Evolutionary conservation across 2,888 invertebrate genomes (phyloP), one percentile per base, ranked within the genome.

Genomic region (Serrognathus titanus): DNA sequence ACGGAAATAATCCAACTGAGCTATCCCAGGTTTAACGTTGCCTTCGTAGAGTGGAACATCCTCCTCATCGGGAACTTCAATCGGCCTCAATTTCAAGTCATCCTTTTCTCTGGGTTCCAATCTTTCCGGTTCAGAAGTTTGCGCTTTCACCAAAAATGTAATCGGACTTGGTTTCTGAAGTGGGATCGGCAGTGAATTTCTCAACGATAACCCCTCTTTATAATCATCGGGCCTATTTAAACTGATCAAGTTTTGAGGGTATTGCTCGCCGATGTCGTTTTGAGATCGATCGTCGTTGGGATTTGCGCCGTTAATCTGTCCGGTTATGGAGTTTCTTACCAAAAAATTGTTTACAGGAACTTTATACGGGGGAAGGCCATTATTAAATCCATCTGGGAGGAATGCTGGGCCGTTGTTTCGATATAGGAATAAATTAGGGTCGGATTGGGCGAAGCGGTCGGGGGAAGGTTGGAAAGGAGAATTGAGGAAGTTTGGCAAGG

Each of bases 261-360:
- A 36, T 48, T 31, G 24, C 9, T 10, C 48, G 16, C 13, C 20
- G 43, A 35, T 16, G 35, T 48, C 31, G 16, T 48, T 48, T 12
- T 50, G 50, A 1, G 39, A 11, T 3, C 3, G 36, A 9, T 59
- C 56, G 8, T 52, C 37, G 11, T 57, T 41, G 4, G 58, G 55
- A 37, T 61, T 62, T 50, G 63, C 61, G 31, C 64, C 59, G 10
- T 60, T 41, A 47, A 65, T 61, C 59, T 66, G 57, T 7, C 66
- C 63, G 6, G 64, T 62, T 4, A 65, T 46, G 4, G 62, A 47
- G 47, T 65, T 69, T 53, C 67, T 68, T 38, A 67, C 51, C 31
- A 70, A 59, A 7, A 67, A 58, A 31, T 64, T 60, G 51, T 67
- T 63, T 10, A 64, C 47, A 10, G 65, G 66, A 9, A 57, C 53